phyloP scores from a whole-genome alignment of 2,888 invertebrate genomes.

The Ptychoptera contaminata region DNA sequence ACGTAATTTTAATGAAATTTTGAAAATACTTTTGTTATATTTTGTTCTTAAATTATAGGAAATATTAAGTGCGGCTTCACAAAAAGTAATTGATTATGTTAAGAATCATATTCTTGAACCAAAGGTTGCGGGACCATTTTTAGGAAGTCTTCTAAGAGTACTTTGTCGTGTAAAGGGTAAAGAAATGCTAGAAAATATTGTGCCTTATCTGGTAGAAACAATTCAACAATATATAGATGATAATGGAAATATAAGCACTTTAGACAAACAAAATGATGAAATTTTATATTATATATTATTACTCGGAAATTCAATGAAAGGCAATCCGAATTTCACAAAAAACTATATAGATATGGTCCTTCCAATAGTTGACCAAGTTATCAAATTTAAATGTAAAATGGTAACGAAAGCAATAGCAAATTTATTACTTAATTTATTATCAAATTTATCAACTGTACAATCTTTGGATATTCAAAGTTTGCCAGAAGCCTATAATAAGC shows the following conservation, averaged over 20 bases:
- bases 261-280: constrained; percentile 64
- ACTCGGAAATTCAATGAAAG: constrained; percentile 53
- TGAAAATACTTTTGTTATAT: background rate
- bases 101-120: constrained; percentile 66
- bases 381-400: constrained; percentile 51
- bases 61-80: constrained; percentile 47
- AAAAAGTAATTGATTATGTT: constrained; percentile 59
- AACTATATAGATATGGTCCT: constrained; percentile 46
- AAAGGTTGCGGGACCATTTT: constrained; percentile 65
- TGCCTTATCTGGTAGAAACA: constrained; percentile 55
- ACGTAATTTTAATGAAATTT: constrained; percentile 33
- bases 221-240: constrained; percentile 43
- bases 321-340: constrained; percentile 37
- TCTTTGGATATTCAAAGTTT: constrained; percentile 47
- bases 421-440: constrained; percentile 41
- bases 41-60: constrained; percentile 21
- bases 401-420: constrained; percentile 46
- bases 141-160: constrained; percentile 53
- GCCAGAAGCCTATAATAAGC: constrained; percentile 41
- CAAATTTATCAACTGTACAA: constrained; percentile 43
- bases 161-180: constrained; percentile 51
- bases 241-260: constrained; percentile 48
- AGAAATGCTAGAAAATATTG: constrained; percentile 50
- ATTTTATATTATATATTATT: constrained; percentile 62
- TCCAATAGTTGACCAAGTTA: constrained; percentile 49